A percentile compares a stretch with the other conserved stretches of the same genome.
Conservation (phyloP, 2,888 invertebrate species). For the Synergus gifuensis region DNA sequence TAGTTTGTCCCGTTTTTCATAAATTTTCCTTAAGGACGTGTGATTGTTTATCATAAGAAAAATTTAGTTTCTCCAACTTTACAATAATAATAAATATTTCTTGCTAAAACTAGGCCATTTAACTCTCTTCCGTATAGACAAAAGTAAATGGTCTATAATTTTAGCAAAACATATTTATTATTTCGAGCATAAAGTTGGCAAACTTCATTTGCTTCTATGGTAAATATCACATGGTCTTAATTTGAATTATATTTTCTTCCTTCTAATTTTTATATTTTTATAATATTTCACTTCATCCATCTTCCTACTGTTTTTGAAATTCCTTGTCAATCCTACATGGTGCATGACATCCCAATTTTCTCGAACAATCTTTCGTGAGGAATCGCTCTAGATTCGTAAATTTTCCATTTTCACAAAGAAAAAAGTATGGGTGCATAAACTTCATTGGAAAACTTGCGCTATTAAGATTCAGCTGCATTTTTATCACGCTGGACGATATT, state of each 20-base stretch:
- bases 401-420: conserved; percentile 41
- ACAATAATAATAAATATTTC: too few relatives aligned
- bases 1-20: conserved; percentile 10
- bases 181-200: too few relatives aligned
- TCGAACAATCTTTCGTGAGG: background rate
- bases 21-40: background rate
- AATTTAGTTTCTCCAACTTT: too few relatives aligned
- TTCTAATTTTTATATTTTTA: background rate
- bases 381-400: conserved; percentile 4
- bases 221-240: too few relatives aligned
- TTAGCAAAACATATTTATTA: too few relatives aligned
- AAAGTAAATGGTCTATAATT: too few relatives aligned
- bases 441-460: conserved; percentile 2
- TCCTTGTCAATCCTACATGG: background rate
- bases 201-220: too few relatives aligned
- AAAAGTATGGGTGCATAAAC: background rate
- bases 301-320: background rate
- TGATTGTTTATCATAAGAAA: too few relatives aligned
- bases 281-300: background rate
- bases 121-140: too few relatives aligned
- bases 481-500: conserved; percentile 35
- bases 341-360: conserved; percentile 23
- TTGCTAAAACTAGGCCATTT: too few relatives aligned
- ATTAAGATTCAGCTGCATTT: conserved; percentile 44
- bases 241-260: background rate